Conservation (phyloP, 2,888 invertebrate species). For the Synanthedon formicaeformis region DNA sequence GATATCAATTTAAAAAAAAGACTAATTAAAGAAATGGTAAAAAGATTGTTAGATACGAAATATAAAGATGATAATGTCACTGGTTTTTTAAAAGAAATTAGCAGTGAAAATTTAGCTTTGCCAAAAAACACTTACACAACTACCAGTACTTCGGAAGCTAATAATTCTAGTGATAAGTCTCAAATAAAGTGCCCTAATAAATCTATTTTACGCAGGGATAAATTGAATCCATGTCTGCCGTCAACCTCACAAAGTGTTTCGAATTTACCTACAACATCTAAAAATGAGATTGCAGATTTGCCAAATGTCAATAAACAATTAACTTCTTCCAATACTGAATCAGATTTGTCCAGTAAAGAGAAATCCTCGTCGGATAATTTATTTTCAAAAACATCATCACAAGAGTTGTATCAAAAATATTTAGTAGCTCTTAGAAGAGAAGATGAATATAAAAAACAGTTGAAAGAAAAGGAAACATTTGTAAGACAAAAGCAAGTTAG, state of each 20-base stretch:
- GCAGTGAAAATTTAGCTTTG: conserved; percentile 31
- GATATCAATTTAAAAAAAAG: conserved; percentile 72
- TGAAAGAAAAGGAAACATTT: conserved; percentile 52
- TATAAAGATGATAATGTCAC: conserved; percentile 71
- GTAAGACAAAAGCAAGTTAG: conserved; percentile 49
- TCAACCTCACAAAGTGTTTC: conserved; percentile 61
- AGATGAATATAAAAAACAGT: conserved; percentile 44
- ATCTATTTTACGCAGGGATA: conserved; percentile 49
- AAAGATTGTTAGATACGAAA: conserved; percentile 69
- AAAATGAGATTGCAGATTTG: conserved; percentile 23
- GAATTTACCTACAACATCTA: conserved; percentile 37
- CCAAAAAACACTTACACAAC: conserved; percentile 30
- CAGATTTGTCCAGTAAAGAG: conserved; percentile 43
- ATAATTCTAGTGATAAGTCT: conserved; percentile 28
- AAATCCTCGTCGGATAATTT: conserved; percentile 38
- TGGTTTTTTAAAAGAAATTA: conserved; percentile 56
- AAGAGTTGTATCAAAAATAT: conserved; percentile 53
- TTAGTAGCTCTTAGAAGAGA: conserved; percentile 49
- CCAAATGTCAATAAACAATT: conserved; percentile 22
- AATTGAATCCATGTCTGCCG: conserved; percentile 44
- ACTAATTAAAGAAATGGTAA: conserved; percentile 74
- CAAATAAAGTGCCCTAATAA: conserved; percentile 39
- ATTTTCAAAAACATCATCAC: conserved; percentile 45
- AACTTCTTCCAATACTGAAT: conserved; percentile 36
- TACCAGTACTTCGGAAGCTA: conserved; percentile 51